These are phyloP conservation scores for Onychomys arenicola DNA, from an alignment of 2,797 vertebrate genomes.

Conservation along the genomic window DNA sequence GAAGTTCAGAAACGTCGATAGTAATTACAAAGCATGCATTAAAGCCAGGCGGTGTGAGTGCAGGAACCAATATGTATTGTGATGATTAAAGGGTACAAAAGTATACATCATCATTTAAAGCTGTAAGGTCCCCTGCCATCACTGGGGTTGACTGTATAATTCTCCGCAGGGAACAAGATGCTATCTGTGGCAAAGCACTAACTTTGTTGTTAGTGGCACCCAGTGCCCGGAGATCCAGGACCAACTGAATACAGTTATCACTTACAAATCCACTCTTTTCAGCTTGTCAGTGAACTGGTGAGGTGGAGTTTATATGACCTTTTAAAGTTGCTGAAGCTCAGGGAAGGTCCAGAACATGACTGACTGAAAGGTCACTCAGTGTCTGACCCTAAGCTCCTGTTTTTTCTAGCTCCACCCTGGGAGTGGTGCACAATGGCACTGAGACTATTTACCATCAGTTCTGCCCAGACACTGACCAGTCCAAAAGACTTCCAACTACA, in stretches of 20 bases:
- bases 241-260: not conserved
- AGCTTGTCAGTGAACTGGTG: not conserved
- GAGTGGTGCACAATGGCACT: not conserved
- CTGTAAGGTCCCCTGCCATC: not conserved
- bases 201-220: constrained; percentile 8
- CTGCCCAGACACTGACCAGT: not conserved
- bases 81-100: not conserved
- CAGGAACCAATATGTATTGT: not conserved
- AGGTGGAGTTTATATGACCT: not conserved
- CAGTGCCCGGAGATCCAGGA: constrained; percentile 8
- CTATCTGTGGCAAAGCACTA: not conserved
- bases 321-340: not conserved
- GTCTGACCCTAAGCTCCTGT: not conserved
- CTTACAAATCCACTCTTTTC: not conserved
- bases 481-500: not conserved
- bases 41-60: not conserved
- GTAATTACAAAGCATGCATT: not conserved
- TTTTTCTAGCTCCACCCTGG: not conserved
- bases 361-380: not conserved
- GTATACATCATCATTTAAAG: not conserved
- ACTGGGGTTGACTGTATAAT: not conserved
- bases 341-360: not conserved
- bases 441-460: constrained; percentile 4
- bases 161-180: constrained; percentile 1
- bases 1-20: not conserved